These are phyloP conservation scores for Coccyzus lansbergi DNA, from an alignment of 2,797 vertebrate genomes.

Conservation along the genomic window DNA sequence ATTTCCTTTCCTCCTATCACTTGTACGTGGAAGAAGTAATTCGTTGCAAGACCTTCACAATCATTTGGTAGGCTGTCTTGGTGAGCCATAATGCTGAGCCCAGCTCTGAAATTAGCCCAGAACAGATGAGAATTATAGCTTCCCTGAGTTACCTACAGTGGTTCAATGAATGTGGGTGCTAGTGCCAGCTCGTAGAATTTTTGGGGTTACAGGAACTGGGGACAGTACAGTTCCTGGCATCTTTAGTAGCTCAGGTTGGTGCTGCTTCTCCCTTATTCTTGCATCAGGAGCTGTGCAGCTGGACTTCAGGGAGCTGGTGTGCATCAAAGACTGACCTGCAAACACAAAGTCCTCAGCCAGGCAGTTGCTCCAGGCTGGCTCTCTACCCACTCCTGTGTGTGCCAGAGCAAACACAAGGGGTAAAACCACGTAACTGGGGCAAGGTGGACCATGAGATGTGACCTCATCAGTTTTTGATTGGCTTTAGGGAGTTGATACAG, in stretches of 20 bases:
- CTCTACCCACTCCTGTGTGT: rapidly evolving
- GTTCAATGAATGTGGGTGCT: neutral
- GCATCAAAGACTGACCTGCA: neutral
- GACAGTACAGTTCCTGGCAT: neutral
- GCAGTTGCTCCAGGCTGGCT: neutral
- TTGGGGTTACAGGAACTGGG: neutral
- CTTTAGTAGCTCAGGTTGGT: rapidly evolving
- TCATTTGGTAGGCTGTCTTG: neutral
- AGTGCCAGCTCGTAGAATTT: neutral
- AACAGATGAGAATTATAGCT: neutral
- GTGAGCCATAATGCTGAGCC: neutral
- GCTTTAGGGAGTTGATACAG: neutral
- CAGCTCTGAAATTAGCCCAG: neutral
- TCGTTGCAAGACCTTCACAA: neutral
- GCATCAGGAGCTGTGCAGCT: neutral
- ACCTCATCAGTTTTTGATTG: neutral
- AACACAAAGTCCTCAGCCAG: neutral
- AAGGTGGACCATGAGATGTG: rapidly evolving
- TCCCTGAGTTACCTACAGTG: neutral
- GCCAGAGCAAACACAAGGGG: neutral
- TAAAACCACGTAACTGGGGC: neutral
- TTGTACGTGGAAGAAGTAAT: too few relatives aligned
- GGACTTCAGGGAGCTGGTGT: neutral
- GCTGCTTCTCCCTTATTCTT: neutral
- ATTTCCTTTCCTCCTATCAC: too few relatives aligned